phyloP scores from a whole-genome alignment of 2,797 vertebrate genomes.

The Hephaestus fuliginosus region DNA sequence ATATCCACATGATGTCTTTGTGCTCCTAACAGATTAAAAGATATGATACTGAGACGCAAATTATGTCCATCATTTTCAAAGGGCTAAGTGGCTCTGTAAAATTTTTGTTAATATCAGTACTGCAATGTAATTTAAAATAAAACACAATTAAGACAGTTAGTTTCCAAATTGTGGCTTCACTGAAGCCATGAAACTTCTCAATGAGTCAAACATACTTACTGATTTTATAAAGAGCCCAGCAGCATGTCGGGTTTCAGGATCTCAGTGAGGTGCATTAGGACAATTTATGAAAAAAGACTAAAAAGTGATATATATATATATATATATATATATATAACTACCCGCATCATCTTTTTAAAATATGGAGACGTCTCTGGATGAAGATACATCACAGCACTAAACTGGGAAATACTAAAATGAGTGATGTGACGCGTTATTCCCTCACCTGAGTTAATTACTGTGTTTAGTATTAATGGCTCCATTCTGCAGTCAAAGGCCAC shows the following conservation, averaged over 20 bases:
- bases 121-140: too few species aligned
- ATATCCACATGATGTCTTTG: too few species aligned
- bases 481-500: slow-evolving; percentile 40
- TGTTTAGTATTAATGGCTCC: slow-evolving; percentile 50
- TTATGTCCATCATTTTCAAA: neutral
- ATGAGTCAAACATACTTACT: neutral
- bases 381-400: neutral
- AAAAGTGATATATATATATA: neutral
- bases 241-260: neutral
- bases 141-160: neutral
- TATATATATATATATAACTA: neutral
- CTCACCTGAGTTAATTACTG: slow-evolving; percentile 43
- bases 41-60: neutral
- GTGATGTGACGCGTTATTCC: slow-evolving; percentile 5
- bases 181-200: neutral
- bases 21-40: neutral
- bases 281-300: neutral
- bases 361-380: neutral
- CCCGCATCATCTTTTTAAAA: neutral
- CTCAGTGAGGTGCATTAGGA: neutral
- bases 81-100: neutral
- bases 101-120: too few species aligned
- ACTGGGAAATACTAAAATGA: neutral
- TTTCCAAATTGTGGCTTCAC: neutral
- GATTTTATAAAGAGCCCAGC: neutral